Evolutionary conservation across 2,113 vertebrate species (phyloP).

Genomic region (Recurvirostra avosetta): DNA sequence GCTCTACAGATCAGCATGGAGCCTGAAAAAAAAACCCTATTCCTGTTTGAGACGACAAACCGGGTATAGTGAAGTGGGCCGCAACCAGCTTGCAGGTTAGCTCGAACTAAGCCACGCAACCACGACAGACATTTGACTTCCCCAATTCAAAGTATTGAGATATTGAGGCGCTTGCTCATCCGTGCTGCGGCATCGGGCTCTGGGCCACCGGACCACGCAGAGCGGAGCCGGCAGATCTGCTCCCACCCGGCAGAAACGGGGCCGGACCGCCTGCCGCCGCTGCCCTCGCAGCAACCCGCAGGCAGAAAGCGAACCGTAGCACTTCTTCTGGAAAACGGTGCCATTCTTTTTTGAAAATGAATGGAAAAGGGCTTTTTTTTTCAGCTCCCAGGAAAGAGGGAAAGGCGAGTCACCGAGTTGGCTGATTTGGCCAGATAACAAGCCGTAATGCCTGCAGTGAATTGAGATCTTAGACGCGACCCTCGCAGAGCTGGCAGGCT

Average conservation of each 20-base stretch:
- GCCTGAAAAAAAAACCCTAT: neutral
- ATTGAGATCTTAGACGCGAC: rapidly evolving
- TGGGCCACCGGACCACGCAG: rapidly evolving
- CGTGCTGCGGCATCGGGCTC: neutral
- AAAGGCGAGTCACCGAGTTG: neutral
- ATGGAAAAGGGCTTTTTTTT: neutral
- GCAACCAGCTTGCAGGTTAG: neutral
- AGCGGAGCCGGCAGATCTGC: neutral
- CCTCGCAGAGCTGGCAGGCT: rapidly evolving
- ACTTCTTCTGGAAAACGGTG: neutral
- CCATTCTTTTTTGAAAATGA: rapidly evolving
- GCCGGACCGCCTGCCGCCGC: neutral
- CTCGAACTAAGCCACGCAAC: neutral
- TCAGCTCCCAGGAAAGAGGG: neutral
- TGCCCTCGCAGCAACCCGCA: rapidly evolving
- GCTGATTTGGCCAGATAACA: neutral
- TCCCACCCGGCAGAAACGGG: neutral
- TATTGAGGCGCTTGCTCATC: neutral
- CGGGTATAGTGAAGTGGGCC: neutral
- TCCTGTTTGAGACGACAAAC: neutral
- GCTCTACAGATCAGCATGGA: rapidly evolving
- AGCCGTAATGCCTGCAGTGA: rapidly evolving
- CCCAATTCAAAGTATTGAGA: neutral
- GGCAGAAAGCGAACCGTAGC: neutral
- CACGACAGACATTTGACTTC: neutral